Conservation (phyloP, 1,140 invertebrate species). For the Dufourea novaeangliae region DNA sequence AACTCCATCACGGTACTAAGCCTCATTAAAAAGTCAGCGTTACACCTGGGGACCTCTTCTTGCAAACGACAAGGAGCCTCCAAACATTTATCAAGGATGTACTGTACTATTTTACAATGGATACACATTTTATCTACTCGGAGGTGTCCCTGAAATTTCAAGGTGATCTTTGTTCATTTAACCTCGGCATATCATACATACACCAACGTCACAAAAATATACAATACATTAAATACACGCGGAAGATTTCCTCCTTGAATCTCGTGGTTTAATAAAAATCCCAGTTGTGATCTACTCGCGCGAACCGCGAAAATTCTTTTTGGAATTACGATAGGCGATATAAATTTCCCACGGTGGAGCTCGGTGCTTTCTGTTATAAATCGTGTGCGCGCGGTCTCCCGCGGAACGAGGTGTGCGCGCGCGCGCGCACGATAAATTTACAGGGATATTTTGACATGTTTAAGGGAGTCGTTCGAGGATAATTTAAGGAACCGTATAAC, state of each 20-base stretch:
- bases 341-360: not conserved
- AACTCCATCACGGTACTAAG: too few species aligned
- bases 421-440: constrained; percentile 3
- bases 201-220: too few species aligned
- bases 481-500: constrained; percentile 7
- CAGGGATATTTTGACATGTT: not conserved
- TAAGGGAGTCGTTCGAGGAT: not conserved
- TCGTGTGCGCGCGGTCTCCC: not conserved
- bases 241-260: not conserved
- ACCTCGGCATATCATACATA: too few species aligned
- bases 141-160: too few species aligned
- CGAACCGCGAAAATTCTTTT: not conserved
- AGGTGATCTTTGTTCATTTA: too few species aligned
- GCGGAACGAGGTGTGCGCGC: too few species aligned
- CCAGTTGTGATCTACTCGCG: not conserved
- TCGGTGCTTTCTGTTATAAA: not conserved
- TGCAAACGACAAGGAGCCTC: too few species aligned
- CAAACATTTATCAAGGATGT: too few species aligned
- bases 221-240: not conserved
- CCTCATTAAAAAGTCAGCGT: too few species aligned
- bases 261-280: not conserved
- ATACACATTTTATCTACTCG: too few species aligned
- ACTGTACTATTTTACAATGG: too few species aligned
- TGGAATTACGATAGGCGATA: not conserved
- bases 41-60: too few species aligned